phyloP scores from a whole-genome alignment of 2,888 invertebrate genomes.

The Drosophila falleni region DNA sequence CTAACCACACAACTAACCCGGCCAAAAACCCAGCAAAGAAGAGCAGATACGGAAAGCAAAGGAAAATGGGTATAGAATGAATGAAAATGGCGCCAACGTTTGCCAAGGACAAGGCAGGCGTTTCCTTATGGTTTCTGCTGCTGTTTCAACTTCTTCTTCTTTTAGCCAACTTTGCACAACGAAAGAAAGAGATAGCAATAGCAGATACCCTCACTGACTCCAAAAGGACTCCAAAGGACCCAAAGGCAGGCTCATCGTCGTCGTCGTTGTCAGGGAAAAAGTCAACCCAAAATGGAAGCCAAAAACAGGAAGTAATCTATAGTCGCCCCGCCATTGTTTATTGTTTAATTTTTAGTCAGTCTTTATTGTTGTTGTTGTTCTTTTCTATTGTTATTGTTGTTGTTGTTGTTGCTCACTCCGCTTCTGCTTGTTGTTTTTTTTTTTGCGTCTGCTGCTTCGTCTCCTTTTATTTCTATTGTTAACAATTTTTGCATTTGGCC shows the following conservation, averaged over 20 bases:
- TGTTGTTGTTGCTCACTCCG: slow-evolving; percentile 11
- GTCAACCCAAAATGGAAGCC: slow-evolving; percentile 72
- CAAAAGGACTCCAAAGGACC: too few relatives aligned
- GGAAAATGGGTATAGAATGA: background rate
- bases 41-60: background rate
- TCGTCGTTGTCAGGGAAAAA: slow-evolving; percentile 45
- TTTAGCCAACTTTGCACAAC: slow-evolving; percentile 1
- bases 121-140: slow-evolving; percentile 26
- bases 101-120: slow-evolving; percentile 29
- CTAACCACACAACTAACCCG: slow-evolving; percentile 64
- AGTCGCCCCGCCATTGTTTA: slow-evolving; percentile 82
- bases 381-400: slow-evolving; percentile 24
- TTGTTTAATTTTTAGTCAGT: slow-evolving; percentile 80
- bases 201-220: background rate
- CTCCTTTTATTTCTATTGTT: slow-evolving; percentile 72
- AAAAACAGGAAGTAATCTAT: slow-evolving; percentile 82
- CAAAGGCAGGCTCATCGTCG: slow-evolving; percentile 10
- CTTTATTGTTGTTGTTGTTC: slow-evolving; percentile 31
- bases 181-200: background rate
- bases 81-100: slow-evolving; percentile 18
- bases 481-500: slow-evolving; percentile 79
- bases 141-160: slow-evolving; percentile 3
- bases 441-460: slow-evolving; percentile 33
- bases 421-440: background rate
- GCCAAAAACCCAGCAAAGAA: slow-evolving; percentile 3